Conservation (phyloP, 2,888 invertebrate species). For the Gastracanthus pulcherrimus region DNA sequence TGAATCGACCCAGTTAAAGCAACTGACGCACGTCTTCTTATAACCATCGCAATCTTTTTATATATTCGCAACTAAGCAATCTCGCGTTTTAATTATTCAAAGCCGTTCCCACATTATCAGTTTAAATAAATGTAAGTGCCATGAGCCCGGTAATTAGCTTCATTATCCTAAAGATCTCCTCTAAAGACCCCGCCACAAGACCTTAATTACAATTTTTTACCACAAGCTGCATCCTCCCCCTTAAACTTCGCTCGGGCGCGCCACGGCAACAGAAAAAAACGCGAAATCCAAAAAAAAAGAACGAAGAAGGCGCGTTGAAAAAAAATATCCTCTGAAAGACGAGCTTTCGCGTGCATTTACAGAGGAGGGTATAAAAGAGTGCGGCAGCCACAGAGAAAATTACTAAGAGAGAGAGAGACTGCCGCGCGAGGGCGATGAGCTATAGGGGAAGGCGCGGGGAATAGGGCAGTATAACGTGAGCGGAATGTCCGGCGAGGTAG, state of each 20-base stretch:
- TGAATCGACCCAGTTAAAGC: neutral
- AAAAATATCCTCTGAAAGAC: slow-evolving; percentile 2
- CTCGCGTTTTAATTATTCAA: slow-evolving; percentile 17
- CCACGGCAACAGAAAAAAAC: neutral
- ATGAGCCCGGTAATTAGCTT: slow-evolving; percentile 36
- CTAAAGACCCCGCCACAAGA: slow-evolving; percentile 19
- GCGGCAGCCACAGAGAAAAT: slow-evolving; percentile 1
- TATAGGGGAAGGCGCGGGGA: neutral
- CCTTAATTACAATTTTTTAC: slow-evolving; percentile 30
- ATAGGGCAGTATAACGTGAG: slow-evolving; percentile 35
- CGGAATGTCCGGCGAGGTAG: slow-evolving; percentile 50
- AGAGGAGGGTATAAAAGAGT: neutral
- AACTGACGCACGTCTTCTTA: neutral
- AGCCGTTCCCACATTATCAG: slow-evolving; percentile 24
- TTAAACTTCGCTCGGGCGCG: neutral
- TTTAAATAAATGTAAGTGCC: slow-evolving; percentile 14
- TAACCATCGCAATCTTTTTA: too few species aligned
- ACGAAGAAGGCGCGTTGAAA: neutral
- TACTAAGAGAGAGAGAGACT: neutral
- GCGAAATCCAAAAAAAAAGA: neutral
- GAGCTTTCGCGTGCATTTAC: neutral
- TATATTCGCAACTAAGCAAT: neutral
- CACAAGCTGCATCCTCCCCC: neutral
- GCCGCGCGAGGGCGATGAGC: neutral
- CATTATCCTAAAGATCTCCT: slow-evolving; percentile 44